Conservation (phyloP, 1,140 invertebrate species). For the Drosophila pachea region DNA sequence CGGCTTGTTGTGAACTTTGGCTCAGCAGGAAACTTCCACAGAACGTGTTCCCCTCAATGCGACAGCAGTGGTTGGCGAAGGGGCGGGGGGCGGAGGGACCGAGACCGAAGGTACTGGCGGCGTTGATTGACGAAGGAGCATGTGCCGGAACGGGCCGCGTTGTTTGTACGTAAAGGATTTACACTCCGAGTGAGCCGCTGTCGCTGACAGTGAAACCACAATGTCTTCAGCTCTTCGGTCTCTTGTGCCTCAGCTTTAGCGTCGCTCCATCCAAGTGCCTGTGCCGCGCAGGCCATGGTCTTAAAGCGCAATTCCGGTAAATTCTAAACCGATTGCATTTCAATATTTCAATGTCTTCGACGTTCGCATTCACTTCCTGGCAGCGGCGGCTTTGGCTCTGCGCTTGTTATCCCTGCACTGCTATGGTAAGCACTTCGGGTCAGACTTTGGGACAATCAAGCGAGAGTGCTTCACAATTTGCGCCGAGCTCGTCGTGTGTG, state of each 20-base stretch:
- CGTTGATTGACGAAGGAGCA: constrained; percentile 60
- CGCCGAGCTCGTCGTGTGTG: constrained; percentile 16
- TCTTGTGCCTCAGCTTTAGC: neutral
- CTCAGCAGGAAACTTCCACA: constrained; percentile 63
- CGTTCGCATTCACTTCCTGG: constrained; percentile 40
- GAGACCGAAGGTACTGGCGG: neutral
- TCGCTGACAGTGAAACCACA: constrained; percentile 62
- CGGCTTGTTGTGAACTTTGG: constrained; percentile 70
- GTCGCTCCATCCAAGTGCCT: too few species aligned
- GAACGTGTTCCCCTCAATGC: constrained; percentile 71
- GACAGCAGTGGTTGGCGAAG: constrained; percentile 58
- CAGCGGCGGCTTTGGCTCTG: constrained; percentile 13
- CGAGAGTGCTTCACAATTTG: constrained; percentile 54
- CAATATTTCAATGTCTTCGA: constrained; percentile 68
- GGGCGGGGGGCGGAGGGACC: too few species aligned
- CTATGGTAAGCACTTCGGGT: constrained; percentile 55
- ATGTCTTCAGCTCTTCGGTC: constrained; percentile 41
- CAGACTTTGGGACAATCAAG: constrained; percentile 62
- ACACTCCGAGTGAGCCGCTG: constrained; percentile 42
- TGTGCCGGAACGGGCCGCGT: constrained; percentile 13
- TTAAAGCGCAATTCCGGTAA: constrained; percentile 27
- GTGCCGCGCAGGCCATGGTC: neutral
- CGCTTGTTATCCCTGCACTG: constrained; percentile 70
- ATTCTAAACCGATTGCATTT: constrained; percentile 70
- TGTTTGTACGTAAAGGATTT: constrained; percentile 57